phyloP scores from a whole-genome alignment of 2,797 vertebrate genomes.

The Acanthornis magna region DNA sequence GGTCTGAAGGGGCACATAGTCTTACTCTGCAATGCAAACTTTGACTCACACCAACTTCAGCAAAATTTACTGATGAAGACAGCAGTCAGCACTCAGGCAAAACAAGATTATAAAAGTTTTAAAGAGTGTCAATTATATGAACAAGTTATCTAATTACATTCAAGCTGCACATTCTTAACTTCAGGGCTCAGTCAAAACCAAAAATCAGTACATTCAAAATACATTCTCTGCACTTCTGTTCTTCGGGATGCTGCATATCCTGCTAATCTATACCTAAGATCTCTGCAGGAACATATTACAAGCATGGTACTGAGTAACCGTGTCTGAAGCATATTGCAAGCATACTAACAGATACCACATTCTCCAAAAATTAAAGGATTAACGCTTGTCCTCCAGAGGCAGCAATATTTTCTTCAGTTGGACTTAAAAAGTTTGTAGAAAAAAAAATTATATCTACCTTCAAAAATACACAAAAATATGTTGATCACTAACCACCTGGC shows the following conservation, averaged over 20 bases:
- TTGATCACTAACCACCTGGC: not conserved
- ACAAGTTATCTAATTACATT: not conserved
- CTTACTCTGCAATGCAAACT: not conserved
- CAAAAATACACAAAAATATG: not conserved
- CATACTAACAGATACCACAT: not conserved
- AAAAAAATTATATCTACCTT: not conserved
- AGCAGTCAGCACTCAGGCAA: not conserved
- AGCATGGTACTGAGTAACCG: not conserved
- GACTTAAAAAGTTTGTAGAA: not conserved
- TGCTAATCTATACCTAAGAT: not conserved
- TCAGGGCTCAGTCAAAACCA: not conserved
- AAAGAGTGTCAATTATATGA: fast-evolving
- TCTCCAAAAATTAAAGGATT: not conserved
- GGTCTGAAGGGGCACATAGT: not conserved
- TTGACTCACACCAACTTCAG: not conserved
- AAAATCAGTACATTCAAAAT: not conserved
- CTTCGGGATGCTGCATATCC: not conserved
- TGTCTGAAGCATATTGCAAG: not conserved
- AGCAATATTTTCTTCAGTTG: not conserved
- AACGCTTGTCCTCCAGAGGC: not conserved
- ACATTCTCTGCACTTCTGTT: not conserved
- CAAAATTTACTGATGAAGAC: not conserved
- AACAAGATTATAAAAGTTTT: not conserved
- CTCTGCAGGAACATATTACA: not conserved
- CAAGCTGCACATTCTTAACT: not conserved